Conservation (phyloP, 2,888 invertebrate genomes). For the Bellardia pandia region DNA sequence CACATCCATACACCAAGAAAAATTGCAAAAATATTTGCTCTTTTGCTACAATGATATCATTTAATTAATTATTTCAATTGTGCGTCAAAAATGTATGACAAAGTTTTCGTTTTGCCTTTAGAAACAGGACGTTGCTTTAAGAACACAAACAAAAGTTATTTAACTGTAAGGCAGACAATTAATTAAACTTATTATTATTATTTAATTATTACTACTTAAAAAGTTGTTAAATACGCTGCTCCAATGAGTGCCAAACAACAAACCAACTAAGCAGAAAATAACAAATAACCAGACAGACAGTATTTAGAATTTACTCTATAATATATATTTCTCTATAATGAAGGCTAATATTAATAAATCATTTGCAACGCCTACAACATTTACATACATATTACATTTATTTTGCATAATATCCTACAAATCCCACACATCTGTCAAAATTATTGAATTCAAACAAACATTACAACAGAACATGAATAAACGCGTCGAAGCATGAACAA, state of each 20-base stretch:
- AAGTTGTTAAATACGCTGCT: not conserved
- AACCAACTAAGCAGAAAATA: not conserved
- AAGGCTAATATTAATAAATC: too few relatives aligned
- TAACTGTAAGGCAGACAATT: slow-evolving; percentile 9
- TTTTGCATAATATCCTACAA: not conserved
- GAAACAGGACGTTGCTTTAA: not conserved
- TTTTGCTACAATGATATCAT: not conserved
- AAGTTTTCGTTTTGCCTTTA: not conserved
- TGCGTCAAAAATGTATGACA: not conserved
- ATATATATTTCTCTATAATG: too few relatives aligned
- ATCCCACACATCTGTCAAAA: not conserved
- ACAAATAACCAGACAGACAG: too few relatives aligned
- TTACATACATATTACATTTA: not conserved
- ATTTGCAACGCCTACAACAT: not conserved
- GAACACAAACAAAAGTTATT: not conserved
- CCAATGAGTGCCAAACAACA: not conserved
- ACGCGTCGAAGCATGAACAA: not conserved
- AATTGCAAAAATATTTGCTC: not conserved
- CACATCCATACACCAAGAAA: not conserved
- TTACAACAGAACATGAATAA: not conserved
- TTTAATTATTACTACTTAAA: not conserved
- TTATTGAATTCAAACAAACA: not conserved
- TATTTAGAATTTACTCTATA: too few relatives aligned
- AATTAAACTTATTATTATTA: not conserved
- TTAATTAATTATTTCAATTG: slow-evolving; percentile 2